A percentile compares a stretch with the other conserved stretches of the same genome.
phyloP scores from a whole-genome alignment of 2,113 vertebrate species.

The Thermophis baileyi region DNA sequence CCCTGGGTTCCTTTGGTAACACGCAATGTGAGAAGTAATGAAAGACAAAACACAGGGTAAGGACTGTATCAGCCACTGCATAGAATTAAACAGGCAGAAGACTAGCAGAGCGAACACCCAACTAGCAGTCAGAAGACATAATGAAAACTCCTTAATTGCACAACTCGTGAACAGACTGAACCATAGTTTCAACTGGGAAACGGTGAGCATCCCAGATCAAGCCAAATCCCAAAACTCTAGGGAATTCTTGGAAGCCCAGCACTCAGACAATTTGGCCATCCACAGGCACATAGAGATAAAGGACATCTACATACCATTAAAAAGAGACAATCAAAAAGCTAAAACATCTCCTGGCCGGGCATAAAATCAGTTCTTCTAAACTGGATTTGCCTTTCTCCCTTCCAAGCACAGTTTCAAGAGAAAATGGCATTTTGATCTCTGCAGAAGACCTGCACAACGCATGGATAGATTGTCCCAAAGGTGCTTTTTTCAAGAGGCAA shows the following conservation, averaged over 20 bases:
- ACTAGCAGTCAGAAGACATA: not conserved
- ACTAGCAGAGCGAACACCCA: not conserved
- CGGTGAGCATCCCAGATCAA: not conserved
- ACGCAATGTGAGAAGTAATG: slow-evolving; percentile 1
- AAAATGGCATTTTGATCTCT: too few species aligned
- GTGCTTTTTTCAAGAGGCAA: too few species aligned
- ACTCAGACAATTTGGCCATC: not conserved
- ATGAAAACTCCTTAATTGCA: not conserved
- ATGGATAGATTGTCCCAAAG: too few species aligned
- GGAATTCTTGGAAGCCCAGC: not conserved
- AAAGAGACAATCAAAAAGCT: not conserved
- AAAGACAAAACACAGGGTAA: not conserved
- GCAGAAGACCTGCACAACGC: too few species aligned
- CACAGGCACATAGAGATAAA: not conserved
- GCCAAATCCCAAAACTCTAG: not conserved
- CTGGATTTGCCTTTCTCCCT: not conserved
- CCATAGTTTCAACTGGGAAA: not conserved
- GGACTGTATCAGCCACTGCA: not conserved
- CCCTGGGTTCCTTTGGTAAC: slow-evolving; percentile 45
- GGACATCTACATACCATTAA: not conserved
- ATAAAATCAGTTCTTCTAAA: not conserved
- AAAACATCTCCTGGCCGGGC: not conserved
- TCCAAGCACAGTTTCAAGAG: not conserved
- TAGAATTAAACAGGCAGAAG: not conserved
- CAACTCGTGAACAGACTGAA: not conserved